Base-by-base conservation (phyloP, 1,140 invertebrate species). In the Maniola jurtina region DNA sequence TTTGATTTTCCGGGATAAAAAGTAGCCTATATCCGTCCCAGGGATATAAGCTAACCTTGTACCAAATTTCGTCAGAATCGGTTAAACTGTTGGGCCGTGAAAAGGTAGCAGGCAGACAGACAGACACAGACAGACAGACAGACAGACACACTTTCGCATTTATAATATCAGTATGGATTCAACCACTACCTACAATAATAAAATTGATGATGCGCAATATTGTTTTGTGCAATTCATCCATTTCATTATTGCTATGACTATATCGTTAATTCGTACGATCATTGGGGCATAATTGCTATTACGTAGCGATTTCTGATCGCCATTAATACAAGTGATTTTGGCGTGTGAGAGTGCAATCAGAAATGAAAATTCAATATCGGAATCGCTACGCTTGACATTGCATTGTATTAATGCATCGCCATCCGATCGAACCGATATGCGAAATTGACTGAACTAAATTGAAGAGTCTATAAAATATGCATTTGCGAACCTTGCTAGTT, bases 251-350 rank as follows among this genome's bases (percentile, higher is more conserved):
- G 50, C 34, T 52, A 40, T 52, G 6, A 59, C 40, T 54, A 42
- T 66, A 15, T 59, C 57, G n/a, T 66, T 33, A 54, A 59, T 36
- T 66, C 38, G 55, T 42, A 13, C 47, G 57, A 50, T 58, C 66
- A 62, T 62, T 57, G 50, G 16, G 0, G 2, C 25, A 52, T 57
- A 67, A 68, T 68, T 68, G 55, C 45, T 50, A 61, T 66, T 66
- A 66, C 57, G 57, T 42, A 55, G 58, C 52, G 52, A 48, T 64
- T 55, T 38, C 61, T 60, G 54, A 62, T 40, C 54, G 40, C 64
- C 66, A 68, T 68, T 64, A 68, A 68, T 58, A 64, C 66, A 60
- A 54, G 45, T 63, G 47, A 62, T 63, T 63, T 64, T 47, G 35
- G 66, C 45, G 36, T 36, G 47, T 47, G 55, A 15, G 42, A 35